Base-by-base conservation (phyloP, 2,113 vertebrate genomes). In the Pholis gunnellus region DNA sequence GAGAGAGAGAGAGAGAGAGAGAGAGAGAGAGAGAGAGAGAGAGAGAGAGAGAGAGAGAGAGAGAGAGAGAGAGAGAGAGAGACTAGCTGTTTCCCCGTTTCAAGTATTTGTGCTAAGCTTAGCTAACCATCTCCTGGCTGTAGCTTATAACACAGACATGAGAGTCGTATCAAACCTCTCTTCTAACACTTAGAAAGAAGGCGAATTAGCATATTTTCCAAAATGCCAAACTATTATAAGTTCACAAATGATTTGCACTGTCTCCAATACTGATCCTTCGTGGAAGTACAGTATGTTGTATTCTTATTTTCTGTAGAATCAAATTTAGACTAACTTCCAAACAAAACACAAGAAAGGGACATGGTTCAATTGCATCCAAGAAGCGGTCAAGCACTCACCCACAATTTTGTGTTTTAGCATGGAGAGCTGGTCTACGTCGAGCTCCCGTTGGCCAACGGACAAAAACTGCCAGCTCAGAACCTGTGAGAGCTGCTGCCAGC, bases 401-500 rank as follows among this genome's bases (percentile, higher is more conserved):
- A 93, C 86, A 13, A 96, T 50, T 81, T 93, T 96, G 50, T 91
- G 88, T 63, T 78, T 91, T 1, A 96, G 91, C 85, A 82, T 95
- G 88, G 44, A 95, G 78, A 99, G 95, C 77, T 99, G 98, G 54
- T 97, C 94, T 22, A 90, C 63, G 14, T 96, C 96, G 7, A 99
- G 97, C 44, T 92, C 96, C 69, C 97, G 95, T 64, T 97, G 95
- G 29, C 97, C 97, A 70, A 96, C 89, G 0, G 97, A 97, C 14
- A 96, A 94, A 93, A 99, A 99, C 92, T 99, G 98, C 97, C 98
- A 99, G 9, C 96, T 97, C 59, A 99, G 94, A 15, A 97, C 96
- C 46, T 98, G 96, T 0, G 97, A 96, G 71, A 99, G 94, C 83
- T 96, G 94, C 46, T 91, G 64, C 98, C 98, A 99, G 68, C 93